Conservation (phyloP, 2,113 vertebrate genomes). For the Myotis yumanensis region DNA sequence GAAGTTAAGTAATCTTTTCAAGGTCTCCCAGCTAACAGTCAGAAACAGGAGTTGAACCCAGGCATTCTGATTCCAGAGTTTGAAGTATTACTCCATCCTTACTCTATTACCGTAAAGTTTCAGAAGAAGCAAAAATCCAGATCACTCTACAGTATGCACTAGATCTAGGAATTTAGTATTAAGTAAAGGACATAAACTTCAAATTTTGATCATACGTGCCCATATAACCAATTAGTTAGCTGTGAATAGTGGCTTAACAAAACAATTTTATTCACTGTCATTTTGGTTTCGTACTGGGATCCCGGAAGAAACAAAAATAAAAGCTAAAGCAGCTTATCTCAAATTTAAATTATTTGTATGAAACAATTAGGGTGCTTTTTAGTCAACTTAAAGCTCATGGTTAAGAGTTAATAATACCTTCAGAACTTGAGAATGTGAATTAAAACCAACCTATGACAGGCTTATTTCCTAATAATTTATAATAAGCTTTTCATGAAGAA, state of each 20-base stretch:
- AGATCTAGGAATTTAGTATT: background rate
- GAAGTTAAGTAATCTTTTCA: background rate
- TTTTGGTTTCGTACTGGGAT: background rate
- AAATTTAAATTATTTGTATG: slow-evolving; percentile 10
- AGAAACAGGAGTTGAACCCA: background rate
- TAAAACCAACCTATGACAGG: background rate
- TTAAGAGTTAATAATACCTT: slow-evolving; percentile 25
- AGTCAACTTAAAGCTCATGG: slow-evolving; percentile 6
- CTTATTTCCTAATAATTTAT: slow-evolving; percentile 3
- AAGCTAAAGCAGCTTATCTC: background rate
- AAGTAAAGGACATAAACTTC: background rate
- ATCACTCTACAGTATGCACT: background rate
- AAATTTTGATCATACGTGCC: background rate
- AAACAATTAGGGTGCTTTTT: background rate
- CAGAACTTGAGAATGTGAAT: slow-evolving; percentile 26
- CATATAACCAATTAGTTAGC: background rate
- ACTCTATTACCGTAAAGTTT: background rate
- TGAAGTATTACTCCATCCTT: background rate
- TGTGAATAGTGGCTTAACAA: background rate
- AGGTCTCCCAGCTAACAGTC: background rate
- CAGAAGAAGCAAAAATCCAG: background rate
- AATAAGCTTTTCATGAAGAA: slow-evolving; percentile 14
- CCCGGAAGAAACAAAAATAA: background rate
- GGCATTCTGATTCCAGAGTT: background rate
- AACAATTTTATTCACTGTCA: background rate